Conservation (phyloP, 2,888 invertebrate species). For the Lasioglossum pauxillum region DNA sequence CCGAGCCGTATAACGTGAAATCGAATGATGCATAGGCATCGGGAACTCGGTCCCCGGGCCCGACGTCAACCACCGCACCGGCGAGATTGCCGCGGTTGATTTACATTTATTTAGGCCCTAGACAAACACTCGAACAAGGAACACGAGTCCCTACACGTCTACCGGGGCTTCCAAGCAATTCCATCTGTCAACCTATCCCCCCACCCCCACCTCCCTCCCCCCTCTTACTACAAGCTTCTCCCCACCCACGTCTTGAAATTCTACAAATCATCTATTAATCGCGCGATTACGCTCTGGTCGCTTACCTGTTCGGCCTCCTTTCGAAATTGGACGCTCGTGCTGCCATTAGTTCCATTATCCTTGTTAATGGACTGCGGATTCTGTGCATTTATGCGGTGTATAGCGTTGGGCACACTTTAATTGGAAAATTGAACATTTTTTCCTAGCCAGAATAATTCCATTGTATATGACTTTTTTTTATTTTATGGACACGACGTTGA, state of each 20-base stretch:
- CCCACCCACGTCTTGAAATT: slow-evolving; percentile 20
- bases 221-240: slow-evolving; percentile 9
- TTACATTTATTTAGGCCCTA: slow-evolving; percentile 79
- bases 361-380: not conserved
- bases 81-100: slow-evolving; percentile 74
- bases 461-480: no score
- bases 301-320: not conserved
- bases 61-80: slow-evolving; percentile 49
- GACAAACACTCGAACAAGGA: slow-evolving; percentile 73
- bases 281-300: not conserved
- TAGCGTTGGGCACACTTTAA: no score
- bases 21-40: slow-evolving; percentile 75
- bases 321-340: not conserved
- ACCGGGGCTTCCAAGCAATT: slow-evolving; percentile 66
- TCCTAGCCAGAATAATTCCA: no score
- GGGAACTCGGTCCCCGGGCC: slow-evolving; percentile 49
- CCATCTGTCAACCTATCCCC: slow-evolving; percentile 63
- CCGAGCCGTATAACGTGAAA: slow-evolving; percentile 66
- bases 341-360: not conserved
- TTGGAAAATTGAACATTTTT: no score
- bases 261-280: slow-evolving; percentile 56
- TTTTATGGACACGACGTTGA: no score
- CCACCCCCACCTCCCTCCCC: slow-evolving; percentile 21
- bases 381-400: not conserved
- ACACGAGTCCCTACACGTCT: slow-evolving; percentile 76